These are phyloP conservation scores for Hartigia nigra DNA, from an alignment of 2,888 invertebrate species.

Conservation along the genomic window DNA sequence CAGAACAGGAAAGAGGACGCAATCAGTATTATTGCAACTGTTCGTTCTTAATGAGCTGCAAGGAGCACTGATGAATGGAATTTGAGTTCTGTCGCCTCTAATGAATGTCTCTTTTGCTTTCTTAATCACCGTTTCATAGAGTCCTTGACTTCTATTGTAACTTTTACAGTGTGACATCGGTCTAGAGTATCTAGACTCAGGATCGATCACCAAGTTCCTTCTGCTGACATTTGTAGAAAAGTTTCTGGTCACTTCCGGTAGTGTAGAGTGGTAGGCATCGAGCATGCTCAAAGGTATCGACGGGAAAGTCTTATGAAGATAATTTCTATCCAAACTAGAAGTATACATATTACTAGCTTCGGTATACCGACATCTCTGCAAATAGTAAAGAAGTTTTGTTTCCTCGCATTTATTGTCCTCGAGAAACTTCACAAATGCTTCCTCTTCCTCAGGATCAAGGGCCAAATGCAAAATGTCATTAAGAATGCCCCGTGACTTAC, in stretches of 20 bases:
- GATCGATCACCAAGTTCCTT: slow-evolving; percentile 23
- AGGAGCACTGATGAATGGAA: slow-evolving; percentile 61
- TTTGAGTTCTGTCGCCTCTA: slow-evolving; percentile 42
- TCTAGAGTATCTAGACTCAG: slow-evolving; percentile 45
- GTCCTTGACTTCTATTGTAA: slow-evolving; percentile 30
- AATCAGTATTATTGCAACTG: slow-evolving; percentile 32
- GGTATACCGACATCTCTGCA: slow-evolving; percentile 70
- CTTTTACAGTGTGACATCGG: slow-evolving; percentile 57
- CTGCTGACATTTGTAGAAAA: slow-evolving; percentile 39
- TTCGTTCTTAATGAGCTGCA: slow-evolving; percentile 44
- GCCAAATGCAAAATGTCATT: slow-evolving; percentile 72
- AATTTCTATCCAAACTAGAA: slow-evolving; percentile 1
- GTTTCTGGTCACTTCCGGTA: slow-evolving; percentile 53
- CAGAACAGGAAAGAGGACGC: slow-evolving; percentile 48
- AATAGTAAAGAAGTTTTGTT: slow-evolving; percentile 77
- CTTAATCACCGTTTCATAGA: slow-evolving; percentile 49
- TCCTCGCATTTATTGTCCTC: slow-evolving; percentile 74
- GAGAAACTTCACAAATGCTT: slow-evolving; percentile 75
- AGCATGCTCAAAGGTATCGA: slow-evolving; percentile 45
- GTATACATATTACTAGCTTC: slow-evolving; percentile 46
- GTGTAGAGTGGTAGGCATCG: slow-evolving; percentile 53
- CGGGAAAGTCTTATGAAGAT: slow-evolving; percentile 27
- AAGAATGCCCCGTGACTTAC: slow-evolving; percentile 52
- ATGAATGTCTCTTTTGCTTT: slow-evolving; percentile 56
- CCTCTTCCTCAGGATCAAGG: slow-evolving; percentile 74